Base-by-base conservation (phyloP, 2,113 vertebrate genomes). In the Chloroceryle aenea region DNA sequence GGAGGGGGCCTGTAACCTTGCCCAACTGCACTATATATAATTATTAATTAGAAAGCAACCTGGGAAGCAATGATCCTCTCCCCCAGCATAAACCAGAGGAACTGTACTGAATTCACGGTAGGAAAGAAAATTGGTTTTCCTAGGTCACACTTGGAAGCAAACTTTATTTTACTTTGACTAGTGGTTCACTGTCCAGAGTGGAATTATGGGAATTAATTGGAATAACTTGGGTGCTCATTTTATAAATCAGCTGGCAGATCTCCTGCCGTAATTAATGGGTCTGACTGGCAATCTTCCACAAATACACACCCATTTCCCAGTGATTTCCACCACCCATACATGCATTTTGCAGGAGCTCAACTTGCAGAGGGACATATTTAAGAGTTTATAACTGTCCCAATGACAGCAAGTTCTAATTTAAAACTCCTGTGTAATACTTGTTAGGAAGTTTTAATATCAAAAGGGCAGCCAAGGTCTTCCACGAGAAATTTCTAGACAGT, bases 371-470 rank as follows among this genome's bases (percentile, higher is more conserved):
- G 97, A 97, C 97, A 84, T 96, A 97, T 98, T 98, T 97, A 98
- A 98, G 87, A 96, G 97, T 98, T 97, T 98, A 98, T 97, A 98
- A 98, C 98, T 97, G 97, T 98, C 98, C 96, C 77, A 53, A 91
- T 98, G 98, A 98, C 98, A 98, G 98, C 96, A 82, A 97, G 97
- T 97, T 98, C 97, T 98, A 98, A 98, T 98, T 98, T 98, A 98
- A 98, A 98, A 98, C 96, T 97, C 95, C 97, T 97, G 95, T 98
- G 97, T 97, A 98, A 98, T 98, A 98, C 98, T 98, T 98, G 97
- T 98, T 98, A 98, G 98, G 97, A 98, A 98, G 97, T 98, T 98
- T 98, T 98, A 98, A 98, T 98, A 98, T 97, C 97, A 97, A 97
- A 97, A 98, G 98, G 98, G 97, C 98, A 98, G 98, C 98, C 97